A percentile compares a stretch with the other conserved stretches of the same genome.
Conservation (phyloP, 2,888 invertebrate species). For the Schizotus pectinicornis region DNA sequence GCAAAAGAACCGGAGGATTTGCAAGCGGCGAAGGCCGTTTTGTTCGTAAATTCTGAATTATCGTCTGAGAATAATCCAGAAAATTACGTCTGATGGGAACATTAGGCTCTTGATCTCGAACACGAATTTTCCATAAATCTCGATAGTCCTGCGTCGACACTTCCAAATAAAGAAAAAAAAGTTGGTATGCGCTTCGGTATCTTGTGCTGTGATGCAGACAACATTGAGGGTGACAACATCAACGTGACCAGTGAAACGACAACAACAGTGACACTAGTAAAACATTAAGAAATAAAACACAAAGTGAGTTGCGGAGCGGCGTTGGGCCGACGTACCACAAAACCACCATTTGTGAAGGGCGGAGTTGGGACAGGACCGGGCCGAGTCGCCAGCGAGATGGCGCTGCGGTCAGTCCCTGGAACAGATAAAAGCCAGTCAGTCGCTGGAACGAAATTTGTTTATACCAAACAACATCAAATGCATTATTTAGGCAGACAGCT, state of each 20-base stretch:
- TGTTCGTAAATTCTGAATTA: slow-evolving; percentile 7
- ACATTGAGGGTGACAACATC: slow-evolving; percentile 54
- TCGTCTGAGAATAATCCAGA: slow-evolving; percentile 1
- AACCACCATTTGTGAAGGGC: slow-evolving; percentile 57
- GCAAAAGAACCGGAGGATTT: slow-evolving; percentile 3
- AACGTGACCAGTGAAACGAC: slow-evolving; percentile 49
- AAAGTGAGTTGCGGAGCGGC: slow-evolving; percentile 50
- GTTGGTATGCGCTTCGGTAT: slow-evolving; percentile 31
- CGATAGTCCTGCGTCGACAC: slow-evolving; percentile 12
- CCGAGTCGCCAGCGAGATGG: slow-evolving; percentile 58
- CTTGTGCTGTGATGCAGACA: slow-evolving; percentile 52
- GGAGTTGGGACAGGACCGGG: slow-evolving; percentile 55
- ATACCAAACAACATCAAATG: neutral
- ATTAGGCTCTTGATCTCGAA: slow-evolving; percentile 13
- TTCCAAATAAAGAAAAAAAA: slow-evolving; percentile 3
- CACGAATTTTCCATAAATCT: slow-evolving; percentile 22
- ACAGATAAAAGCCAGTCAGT: slow-evolving; percentile 56
- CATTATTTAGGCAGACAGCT: too few species aligned
- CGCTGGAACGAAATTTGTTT: slow-evolving; percentile 13
- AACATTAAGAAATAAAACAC: slow-evolving; percentile 34
- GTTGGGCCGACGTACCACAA: slow-evolving; percentile 58
- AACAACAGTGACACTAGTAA: slow-evolving; percentile 42
- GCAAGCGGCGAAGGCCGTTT: neutral
- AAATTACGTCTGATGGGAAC: slow-evolving; percentile 13
- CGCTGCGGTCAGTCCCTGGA: slow-evolving; percentile 61